phyloP scores from a whole-genome alignment of 2,888 invertebrate genomes.

The Thera britannica region DNA sequence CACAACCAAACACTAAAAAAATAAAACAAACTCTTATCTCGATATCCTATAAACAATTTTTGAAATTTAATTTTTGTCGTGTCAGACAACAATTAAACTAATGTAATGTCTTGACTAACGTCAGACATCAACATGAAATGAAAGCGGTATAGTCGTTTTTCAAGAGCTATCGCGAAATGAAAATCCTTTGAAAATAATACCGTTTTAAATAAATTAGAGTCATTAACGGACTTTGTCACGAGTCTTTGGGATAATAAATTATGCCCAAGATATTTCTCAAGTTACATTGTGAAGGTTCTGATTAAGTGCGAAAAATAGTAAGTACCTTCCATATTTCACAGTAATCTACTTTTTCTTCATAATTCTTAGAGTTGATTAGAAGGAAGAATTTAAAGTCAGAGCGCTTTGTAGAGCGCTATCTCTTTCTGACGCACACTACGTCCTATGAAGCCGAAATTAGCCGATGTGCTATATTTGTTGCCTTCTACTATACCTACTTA shows the following conservation, averaged over 20 bases:
- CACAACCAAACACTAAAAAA: too few relatives aligned
- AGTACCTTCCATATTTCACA: not conserved
- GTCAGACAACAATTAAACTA: too few relatives aligned
- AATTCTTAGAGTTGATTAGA: constrained; percentile 1
- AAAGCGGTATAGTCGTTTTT: constrained; percentile 61
- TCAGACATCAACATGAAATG: constrained; percentile 48
- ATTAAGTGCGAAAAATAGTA: constrained; percentile 47
- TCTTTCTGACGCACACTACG: not conserved
- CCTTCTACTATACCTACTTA: too few relatives aligned
- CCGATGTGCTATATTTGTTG: too few relatives aligned
- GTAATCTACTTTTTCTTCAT: constrained; percentile 22
- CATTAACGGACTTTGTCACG: constrained; percentile 57
- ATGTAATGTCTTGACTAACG: too few relatives aligned
- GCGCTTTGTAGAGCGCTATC: not conserved
- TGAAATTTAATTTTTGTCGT: not conserved
- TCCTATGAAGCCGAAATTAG: too few relatives aligned
- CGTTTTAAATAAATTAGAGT: constrained; percentile 69
- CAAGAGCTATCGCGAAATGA: constrained; percentile 60
- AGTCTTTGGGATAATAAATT: constrained; percentile 63
- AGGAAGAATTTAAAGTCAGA: not conserved
- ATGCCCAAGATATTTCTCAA: constrained; percentile 57
- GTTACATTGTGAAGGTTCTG: constrained; percentile 51
- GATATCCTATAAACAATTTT: too few relatives aligned
- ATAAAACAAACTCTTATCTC: too few relatives aligned
- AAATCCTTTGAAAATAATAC: constrained; percentile 64